These are phyloP conservation scores for Microtus pennsylvanicus DNA, from an alignment of 2,113 vertebrate species.

Conservation along the genomic window DNA sequence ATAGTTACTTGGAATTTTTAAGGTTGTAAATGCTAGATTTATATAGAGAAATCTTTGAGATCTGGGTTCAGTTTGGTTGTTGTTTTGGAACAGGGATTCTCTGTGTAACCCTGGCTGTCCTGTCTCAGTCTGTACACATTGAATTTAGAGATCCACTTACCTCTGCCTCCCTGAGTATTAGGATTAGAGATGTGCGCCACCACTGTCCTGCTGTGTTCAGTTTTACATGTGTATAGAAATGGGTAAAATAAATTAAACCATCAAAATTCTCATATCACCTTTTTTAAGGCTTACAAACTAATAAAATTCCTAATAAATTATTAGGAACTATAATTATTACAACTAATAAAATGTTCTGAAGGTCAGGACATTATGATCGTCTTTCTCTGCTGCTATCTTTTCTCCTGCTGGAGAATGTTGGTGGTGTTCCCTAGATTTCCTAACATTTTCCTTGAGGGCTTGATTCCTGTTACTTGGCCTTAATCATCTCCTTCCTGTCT, in stretches of 20 bases:
- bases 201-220: constrained; percentile 7
- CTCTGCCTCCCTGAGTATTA: not conserved
- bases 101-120: not conserved
- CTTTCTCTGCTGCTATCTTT: not conserved
- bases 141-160: not conserved
- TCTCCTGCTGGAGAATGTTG: not conserved
- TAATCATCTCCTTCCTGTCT: not conserved
- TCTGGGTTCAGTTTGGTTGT: not conserved
- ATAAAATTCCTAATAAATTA: not conserved
- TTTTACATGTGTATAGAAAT: constrained; percentile 14
- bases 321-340: too few species aligned
- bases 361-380: not conserved
- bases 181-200: not conserved
- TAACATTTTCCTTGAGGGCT: not conserved
- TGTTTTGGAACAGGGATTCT: not conserved
- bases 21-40: not conserved
- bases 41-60: not conserved
- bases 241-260: constrained; percentile 10
- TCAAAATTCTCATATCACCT: not conserved
- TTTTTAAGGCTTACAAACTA: not conserved
- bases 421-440: not conserved
- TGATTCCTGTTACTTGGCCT: not conserved
- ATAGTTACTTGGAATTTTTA: constrained; percentile 37
- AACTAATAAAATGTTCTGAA: not conserved
- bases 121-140: not conserved